Base-by-base conservation (phyloP, 2,888 invertebrate species). In the Disparrhopalites patrizii region DNA sequence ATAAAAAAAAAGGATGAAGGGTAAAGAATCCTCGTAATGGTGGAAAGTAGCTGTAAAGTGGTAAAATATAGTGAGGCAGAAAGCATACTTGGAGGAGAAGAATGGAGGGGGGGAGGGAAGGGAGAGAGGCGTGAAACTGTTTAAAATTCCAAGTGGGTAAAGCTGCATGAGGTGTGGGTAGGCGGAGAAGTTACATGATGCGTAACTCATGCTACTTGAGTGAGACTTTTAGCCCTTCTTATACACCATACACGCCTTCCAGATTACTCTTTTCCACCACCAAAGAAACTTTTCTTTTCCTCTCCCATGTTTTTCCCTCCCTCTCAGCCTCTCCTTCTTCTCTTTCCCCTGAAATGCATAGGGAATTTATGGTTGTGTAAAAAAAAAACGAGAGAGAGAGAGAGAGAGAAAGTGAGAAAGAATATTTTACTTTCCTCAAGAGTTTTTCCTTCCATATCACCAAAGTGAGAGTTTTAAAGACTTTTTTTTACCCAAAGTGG, bases 121-220 rank as follows among this genome's bases (percentile, higher is more conserved):
- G 56, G 40, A 50, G 25, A 61, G 47, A 50, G 50, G 60, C 50
- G 60, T 61, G 62, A 50, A 66, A 36, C 66, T 66, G 56, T 62
- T 66, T 66, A 66, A 66, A 62, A 66, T 66, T 66, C 66, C 43
- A 62, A 66, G 66, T 66, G 66, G 66, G 61, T 66, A 62, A n/a
- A n/a, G 66, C 61, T 66, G 66, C n/a, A 20, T 43, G 43, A 43
- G 43, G 60, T 51, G n/a, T n/a, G 60, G 36, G 60, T 47, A 61
- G 62, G 38, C 51, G 50, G 58, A 57, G 58, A 52, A 52, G 50
- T 30, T n/a, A 47, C 20, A 25, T 36, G 33, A 50, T 60, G 47
- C 50, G 60, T 61, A 61, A 50, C 50, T 61, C 30, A 31, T 13
- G 54, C 15, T 28, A 40, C 57, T 58, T 58, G 13, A 43, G n/a